Evolutionary conservation across 2,113 vertebrate species (phyloP).

Genomic region (Cyprinodon tularosa): DNA sequence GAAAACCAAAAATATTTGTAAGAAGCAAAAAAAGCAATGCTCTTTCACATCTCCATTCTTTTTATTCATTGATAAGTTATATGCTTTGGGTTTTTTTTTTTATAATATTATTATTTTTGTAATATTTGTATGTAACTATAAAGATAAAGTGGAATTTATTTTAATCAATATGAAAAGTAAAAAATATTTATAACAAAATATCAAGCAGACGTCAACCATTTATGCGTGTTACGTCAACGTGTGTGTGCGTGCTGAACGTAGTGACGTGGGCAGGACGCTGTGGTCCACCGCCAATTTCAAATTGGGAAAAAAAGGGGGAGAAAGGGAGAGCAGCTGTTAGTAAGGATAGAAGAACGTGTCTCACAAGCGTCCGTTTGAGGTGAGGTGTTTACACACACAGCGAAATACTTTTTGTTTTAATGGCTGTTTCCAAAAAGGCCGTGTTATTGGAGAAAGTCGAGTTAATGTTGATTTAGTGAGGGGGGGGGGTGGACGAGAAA

Average conservation of each 20-base stretch:
- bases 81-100: too few relatives aligned
- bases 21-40: too few relatives aligned
- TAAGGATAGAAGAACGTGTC: neutral
- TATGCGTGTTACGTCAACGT: slow-evolving; percentile 21
- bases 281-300: slow-evolving; percentile 80
- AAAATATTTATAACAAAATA: too few relatives aligned
- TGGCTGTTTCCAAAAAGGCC: accelerated
- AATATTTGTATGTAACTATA: too few relatives aligned
- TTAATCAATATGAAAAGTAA: too few relatives aligned
- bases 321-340: neutral
- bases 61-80: too few relatives aligned
- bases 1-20: too few relatives aligned
- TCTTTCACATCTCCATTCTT: too few relatives aligned
- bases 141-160: too few relatives aligned
- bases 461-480: neutral
- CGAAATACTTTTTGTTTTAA: accelerated
- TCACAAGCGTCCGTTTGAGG: slow-evolving; percentile 17
- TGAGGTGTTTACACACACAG: neutral
- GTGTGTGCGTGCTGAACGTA: slow-evolving; percentile 40
- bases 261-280: neutral
- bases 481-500: neutral
- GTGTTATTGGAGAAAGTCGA: neutral
- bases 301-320: slow-evolving; percentile 50
- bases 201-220: too few relatives aligned
- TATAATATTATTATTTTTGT: too few relatives aligned